Base-by-base conservation (phyloP, 2,888 invertebrate species). In the Ashinkailepas kermadecensis region DNA sequence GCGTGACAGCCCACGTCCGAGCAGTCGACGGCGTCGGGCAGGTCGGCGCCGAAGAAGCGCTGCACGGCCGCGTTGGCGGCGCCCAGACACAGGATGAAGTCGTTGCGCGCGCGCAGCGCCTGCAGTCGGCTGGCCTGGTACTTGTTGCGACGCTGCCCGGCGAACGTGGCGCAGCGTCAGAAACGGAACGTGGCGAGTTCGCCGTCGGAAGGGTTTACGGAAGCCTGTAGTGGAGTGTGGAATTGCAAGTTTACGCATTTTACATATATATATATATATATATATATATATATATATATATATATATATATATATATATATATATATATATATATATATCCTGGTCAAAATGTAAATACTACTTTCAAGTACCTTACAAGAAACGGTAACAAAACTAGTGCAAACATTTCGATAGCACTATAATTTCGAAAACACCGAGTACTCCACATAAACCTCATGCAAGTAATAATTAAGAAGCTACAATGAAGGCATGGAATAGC, bases 1-100 rank as follows among this genome's bases (percentile, higher is more conserved):
- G 95, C 95, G 89, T 97, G 96, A 89, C 95, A 95, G 62, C 97
- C 97, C 86, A 96, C 93, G 89, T 98, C 97, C 93, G 95, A 95
- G 88, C 96, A 96, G 88, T 95, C 95, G 88, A 97, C 94, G 85
- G 98, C 91, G 90, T 97, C 97, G 54, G 95, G 95, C 86, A 98
- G 91, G 89, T 98, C 97, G 88, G 98, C 97, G 64, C 95, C 94
- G 89, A 96, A 98, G 90, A 97, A 97, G 87, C 96, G 96, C 89
- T 96, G 95, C 87, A 98, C 93, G 85, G 97, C 95, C 82, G 97
- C 95, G 89, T 97, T 97, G 84, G 97, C 96, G 56, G 97, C 96
- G 88, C 97, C 96, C 86, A 98, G 91, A 87, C 95, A 94, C 82
- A 98, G 91, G 86, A 95, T 91, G 89, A 97, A 97, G 88, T 97